Conservation (phyloP, 1,140 invertebrate genomes). For the Drosophila repletoides region DNA sequence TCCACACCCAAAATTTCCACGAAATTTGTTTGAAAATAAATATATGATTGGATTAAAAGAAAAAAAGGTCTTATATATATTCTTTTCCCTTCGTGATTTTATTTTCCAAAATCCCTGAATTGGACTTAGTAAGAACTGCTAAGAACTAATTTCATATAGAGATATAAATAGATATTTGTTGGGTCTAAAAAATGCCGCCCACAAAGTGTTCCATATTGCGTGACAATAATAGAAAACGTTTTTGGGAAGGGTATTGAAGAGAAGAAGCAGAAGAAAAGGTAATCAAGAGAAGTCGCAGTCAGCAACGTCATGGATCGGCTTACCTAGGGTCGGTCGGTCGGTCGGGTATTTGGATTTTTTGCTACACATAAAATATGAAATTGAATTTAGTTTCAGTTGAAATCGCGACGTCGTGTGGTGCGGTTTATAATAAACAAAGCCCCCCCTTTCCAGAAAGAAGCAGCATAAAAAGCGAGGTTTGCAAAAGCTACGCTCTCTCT, state of each 20-base stretch:
- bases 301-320: slow-evolving; percentile 10
- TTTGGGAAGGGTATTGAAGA: slow-evolving; percentile 19
- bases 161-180: no score
- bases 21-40: no score
- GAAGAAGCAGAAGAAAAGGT: slow-evolving; percentile 5
- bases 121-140: no score
- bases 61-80: no score
- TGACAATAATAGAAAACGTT: no score
- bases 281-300: slow-evolving; percentile 15
- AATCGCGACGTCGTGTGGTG: slow-evolving; percentile 47
- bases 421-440: slow-evolving; percentile 39
- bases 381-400: slow-evolving; percentile 54
- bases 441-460: slow-evolving; percentile 3
- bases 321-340: slow-evolving; percentile 45
- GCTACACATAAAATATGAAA: slow-evolving; percentile 47
- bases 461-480: slow-evolving; percentile 15
- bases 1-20: no score
- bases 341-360: slow-evolving; percentile 22
- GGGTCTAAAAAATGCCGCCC: no score
- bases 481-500: slow-evolving; percentile 7
- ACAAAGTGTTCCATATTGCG: no score
- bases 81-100: no score
- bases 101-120: no score
- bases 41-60: no score
- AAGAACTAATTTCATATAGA: no score